Conservation (phyloP, 1,140 invertebrate genomes). For the Elymnias hypermnestra region DNA sequence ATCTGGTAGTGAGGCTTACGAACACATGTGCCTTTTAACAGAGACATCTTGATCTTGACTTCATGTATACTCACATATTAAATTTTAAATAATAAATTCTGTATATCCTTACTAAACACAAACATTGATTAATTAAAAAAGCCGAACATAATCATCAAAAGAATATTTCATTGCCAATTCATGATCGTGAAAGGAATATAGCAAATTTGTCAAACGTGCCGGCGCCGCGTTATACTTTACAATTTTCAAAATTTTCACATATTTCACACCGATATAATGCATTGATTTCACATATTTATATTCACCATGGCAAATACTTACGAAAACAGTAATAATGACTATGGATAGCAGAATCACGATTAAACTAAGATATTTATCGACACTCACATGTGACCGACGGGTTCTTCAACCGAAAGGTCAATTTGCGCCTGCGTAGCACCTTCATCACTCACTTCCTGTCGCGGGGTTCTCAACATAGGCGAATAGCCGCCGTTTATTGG, state of each 20-base stretch:
- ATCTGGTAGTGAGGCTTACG: conserved; percentile 30
- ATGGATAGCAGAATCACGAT: conserved; percentile 61
- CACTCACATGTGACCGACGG: conserved; percentile 77
- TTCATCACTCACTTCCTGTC: conserved; percentile 74
- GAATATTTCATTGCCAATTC: conserved; percentile 36
- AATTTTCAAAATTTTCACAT: conserved; percentile 57
- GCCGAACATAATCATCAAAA: conserved; percentile 29
- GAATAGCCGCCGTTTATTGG: conserved; percentile 43
- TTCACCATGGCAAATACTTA: conserved; percentile 72
- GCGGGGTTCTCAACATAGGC: conserved; percentile 68
- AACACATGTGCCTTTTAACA: conserved; percentile 65
- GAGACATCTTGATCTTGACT: conserved; percentile 57
- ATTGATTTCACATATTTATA: conserved; percentile 57
- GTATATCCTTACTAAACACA: conserved; percentile 16
- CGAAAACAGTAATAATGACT: conserved; percentile 62
- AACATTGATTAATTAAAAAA: conserved; percentile 26
- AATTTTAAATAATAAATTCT: conserved; percentile 5
- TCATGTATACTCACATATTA: conserved; percentile 38
- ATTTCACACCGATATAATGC: conserved; percentile 45
- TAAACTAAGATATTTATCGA: conserved; percentile 75
- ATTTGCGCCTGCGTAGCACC: conserved; percentile 77
- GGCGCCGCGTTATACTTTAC: conserved; percentile 57
- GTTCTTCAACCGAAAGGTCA: conserved; percentile 77
- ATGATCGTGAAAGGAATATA: conserved; percentile 54
- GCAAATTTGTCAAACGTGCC: conserved; percentile 70